Conservation (phyloP, 2,113 vertebrate genomes). For the Dipodomys ordii region DNA sequence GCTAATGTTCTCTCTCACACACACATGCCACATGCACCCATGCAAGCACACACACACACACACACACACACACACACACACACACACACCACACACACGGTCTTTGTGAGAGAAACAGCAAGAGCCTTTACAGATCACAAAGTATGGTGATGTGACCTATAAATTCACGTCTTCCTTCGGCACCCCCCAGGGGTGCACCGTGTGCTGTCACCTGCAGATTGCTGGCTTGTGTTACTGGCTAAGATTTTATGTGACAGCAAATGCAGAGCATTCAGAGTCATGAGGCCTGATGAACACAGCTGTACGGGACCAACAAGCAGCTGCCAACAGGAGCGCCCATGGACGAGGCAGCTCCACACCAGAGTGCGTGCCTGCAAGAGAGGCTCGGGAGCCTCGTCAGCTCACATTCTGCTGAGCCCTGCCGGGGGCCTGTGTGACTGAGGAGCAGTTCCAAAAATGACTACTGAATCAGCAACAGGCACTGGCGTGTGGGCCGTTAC, state of each 20-base stretch:
- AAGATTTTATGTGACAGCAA: slow-evolving; percentile 12
- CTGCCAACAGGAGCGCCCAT: background rate
- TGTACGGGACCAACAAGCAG: background rate
- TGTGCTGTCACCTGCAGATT: slow-evolving; percentile 44
- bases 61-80: background rate
- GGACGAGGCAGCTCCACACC: background rate
- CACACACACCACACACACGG: background rate
- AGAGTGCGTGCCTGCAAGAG: rapidly evolving
- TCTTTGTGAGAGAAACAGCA: background rate
- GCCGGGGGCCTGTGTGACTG: no score
- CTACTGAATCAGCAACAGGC: no score
- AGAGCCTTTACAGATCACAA: background rate
- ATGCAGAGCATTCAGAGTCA: background rate
- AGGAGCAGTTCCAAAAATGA: no score
- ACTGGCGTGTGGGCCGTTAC: no score
- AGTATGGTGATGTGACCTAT: slow-evolving; percentile 20
- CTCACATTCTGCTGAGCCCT: background rate
- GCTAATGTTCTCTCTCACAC: background rate
- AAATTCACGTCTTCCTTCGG: background rate
- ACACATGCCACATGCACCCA: background rate
- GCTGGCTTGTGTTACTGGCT: slow-evolving; percentile 49
- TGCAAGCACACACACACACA: background rate
- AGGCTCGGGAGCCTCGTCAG: background rate
- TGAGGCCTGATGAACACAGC: background rate
- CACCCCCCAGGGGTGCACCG: background rate